Conservation (phyloP, 1,140 invertebrate genomes). For the Dolichoris vasculosae region DNA sequence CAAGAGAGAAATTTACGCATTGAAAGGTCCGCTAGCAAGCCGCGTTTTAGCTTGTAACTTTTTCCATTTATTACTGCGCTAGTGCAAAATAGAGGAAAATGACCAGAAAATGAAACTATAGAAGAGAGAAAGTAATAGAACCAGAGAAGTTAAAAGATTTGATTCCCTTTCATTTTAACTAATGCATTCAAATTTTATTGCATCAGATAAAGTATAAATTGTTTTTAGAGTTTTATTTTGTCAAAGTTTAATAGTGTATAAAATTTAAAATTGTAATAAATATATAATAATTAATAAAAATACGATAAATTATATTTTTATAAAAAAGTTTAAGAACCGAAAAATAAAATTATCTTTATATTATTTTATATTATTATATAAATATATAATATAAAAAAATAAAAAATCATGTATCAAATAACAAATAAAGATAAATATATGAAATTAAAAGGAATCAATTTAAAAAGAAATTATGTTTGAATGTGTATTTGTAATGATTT, state of each 20-base stretch:
- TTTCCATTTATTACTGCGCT: constrained; percentile 40
- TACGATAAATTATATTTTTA: neutral
- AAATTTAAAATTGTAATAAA: neutral
- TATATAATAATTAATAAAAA: neutral
- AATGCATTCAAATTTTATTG: neutral
- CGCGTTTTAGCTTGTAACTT: constrained; percentile 15
- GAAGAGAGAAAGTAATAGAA: neutral
- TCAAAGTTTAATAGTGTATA: neutral
- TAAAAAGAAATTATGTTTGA: too few species aligned
- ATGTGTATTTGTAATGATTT: too few species aligned
- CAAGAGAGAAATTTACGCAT: constrained; percentile 35
- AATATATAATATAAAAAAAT: too few species aligned
- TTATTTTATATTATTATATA: too few species aligned
- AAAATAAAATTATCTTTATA: too few species aligned
- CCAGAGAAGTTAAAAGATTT: constrained; percentile 4
- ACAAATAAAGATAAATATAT: too few species aligned
- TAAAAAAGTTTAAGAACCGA: too few species aligned
- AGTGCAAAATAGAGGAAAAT: neutral
- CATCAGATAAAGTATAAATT: neutral
- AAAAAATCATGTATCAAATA: too few species aligned
- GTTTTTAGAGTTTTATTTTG: neutral
- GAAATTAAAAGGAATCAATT: too few species aligned
- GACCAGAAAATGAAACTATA: neutral
- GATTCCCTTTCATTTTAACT: constrained; percentile 29
- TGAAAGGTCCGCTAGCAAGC: neutral